These are phyloP conservation scores for Pardosa pseudoannulata DNA, from an alignment of 2,888 invertebrate species.

Conservation along the genomic window DNA sequence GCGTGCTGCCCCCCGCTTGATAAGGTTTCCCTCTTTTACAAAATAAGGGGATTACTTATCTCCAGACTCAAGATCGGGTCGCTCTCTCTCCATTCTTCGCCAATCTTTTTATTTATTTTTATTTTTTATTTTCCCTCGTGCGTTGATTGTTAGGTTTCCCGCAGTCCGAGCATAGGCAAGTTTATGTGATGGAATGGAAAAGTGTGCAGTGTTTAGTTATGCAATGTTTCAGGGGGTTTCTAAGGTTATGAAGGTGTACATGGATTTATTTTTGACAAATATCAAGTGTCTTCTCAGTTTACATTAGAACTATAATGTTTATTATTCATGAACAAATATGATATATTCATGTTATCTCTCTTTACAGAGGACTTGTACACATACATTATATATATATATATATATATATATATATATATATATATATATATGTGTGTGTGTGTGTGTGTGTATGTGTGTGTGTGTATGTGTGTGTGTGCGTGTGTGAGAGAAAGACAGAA, in stretches of 20 bases:
- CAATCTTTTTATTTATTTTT: not conserved
- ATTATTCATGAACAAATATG: too few relatives aligned
- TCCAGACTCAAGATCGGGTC: not conserved
- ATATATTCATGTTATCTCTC: too few relatives aligned
- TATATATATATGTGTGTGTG: too few relatives aligned
- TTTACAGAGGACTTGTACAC: too few relatives aligned
- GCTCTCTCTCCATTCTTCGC: not conserved
- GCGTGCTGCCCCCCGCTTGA: not conserved
- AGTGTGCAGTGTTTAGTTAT: not conserved
- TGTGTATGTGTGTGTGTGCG: too few relatives aligned
- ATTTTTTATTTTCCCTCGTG: too few relatives aligned
- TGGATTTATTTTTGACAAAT: too few relatives aligned
- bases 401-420: not conserved
- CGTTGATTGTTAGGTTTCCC: conserved; percentile 12
- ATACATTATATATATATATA: not conserved
- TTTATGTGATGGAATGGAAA: not conserved
- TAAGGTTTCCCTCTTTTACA: conserved; percentile 10
- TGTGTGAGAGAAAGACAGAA: too few relatives aligned
- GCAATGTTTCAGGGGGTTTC: not conserved
- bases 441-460: too few relatives aligned
- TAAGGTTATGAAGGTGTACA: too few relatives aligned
- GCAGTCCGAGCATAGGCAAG: not conserved
- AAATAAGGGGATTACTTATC: conserved; percentile 19
- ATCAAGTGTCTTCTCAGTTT: too few relatives aligned
- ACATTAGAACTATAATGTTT: too few relatives aligned